Evolutionary conservation across 2,888 invertebrate species (phyloP), one percentile per base, ranked within the genome.

Genomic region (Cactoblastis cactorum): DNA sequence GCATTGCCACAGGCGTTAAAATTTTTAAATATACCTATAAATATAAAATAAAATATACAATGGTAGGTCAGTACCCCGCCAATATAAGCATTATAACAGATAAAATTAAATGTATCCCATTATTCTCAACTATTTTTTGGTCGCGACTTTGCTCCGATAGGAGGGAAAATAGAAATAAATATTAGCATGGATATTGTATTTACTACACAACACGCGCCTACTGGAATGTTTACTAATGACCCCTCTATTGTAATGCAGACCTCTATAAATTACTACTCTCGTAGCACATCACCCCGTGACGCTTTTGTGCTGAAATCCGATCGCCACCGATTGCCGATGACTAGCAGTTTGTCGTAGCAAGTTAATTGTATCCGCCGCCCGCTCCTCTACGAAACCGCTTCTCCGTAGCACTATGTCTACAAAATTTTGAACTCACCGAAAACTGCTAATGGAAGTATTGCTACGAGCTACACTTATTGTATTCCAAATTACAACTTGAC

Each of bases 241-340:
- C 60, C 65, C 62, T 67, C 69, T 70, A 77, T 78, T 78, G 78
- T 78, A 72, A 73, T 69, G 74, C 68, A n/a, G n/a, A n/a, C n/a
- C n/a, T n/a, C 68, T 74, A 75, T 75, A 63, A 63, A 62, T 51
- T 52, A 24, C 46, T 50, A 49, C 58, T 49, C 50, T 54, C 54
- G 57, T 56, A 57, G 63, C 57, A 55, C 28, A 8, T 28, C 28
- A 9, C 28, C 22, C 53, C 61, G 64, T 65, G 68, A 60, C 67
- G 71, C 72, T 71, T 80, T 83, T 83, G 79, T 79, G 72, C 74
- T 76, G 78, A 83, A 85, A 83, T 77, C 80, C 73, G 75, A 81
- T 72, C 73, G 69, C 68, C 72, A 72, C 70, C 76, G 80, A 82
- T 83, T 83, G 80, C 77, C 70, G 70, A 71, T 87, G 88, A 88